Evolutionary conservation across 2,113 vertebrate genomes (phyloP).

Genomic region (Sebastes schlegelii): DNA sequence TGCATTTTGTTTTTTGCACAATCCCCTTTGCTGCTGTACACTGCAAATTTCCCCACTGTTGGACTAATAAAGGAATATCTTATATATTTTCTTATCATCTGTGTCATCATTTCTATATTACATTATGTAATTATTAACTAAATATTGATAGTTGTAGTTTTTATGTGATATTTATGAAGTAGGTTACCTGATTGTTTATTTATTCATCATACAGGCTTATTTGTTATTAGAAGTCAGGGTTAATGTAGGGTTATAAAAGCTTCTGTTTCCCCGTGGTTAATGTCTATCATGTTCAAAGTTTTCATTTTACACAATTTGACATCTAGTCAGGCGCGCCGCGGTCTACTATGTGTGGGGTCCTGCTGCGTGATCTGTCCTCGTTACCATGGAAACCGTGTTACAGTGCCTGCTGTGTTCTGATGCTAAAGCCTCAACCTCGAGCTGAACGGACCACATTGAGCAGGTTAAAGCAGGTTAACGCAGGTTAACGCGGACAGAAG

Average conservation of each 20-base stretch:
- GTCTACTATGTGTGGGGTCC: constrained; percentile 54
- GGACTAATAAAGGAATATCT: too few species aligned
- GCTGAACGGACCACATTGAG: neutral
- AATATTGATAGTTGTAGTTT: neutral
- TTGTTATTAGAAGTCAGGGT: neutral
- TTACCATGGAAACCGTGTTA: constrained; percentile 76
- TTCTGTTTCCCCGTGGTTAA: too few species aligned
- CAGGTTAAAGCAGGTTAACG: too few species aligned
- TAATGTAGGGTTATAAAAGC: too few species aligned
- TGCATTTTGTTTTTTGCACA: too few species aligned
- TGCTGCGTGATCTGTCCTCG: constrained; percentile 38
- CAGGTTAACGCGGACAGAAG: too few species aligned
- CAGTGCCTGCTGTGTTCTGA: neutral
- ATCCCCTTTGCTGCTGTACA: too few species aligned
- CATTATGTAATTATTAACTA: neutral
- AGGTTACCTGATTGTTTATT: neutral
- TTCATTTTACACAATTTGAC: constrained; percentile 6
- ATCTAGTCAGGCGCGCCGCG: constrained; percentile 55
- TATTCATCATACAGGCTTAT: neutral
- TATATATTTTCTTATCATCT: neutral
- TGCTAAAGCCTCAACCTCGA: neutral
- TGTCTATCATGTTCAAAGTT: neutral
- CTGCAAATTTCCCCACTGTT: too few species aligned
- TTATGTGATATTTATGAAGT: neutral
- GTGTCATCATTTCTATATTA: neutral